Conservation (phyloP, 1,140 invertebrate species). For the Orius insidiosus region DNA sequence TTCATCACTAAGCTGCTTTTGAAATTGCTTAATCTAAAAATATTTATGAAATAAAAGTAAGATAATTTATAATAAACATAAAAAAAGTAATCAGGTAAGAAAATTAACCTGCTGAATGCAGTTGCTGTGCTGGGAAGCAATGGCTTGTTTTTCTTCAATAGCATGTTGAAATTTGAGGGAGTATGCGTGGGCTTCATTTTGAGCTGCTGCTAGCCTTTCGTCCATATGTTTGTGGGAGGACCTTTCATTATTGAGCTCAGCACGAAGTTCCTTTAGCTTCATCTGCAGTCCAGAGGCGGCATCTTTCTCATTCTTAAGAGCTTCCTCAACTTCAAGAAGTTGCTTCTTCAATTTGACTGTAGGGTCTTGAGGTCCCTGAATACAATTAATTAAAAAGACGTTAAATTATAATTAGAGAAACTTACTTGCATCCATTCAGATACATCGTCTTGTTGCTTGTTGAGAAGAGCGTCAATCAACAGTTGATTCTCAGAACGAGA, state of each 20-base stretch:
- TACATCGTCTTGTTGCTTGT: slow-evolving; percentile 59
- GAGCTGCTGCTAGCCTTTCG: slow-evolving; percentile 32
- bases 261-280: slow-evolving; percentile 59
- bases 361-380: slow-evolving; percentile 61
- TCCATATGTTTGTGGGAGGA: slow-evolving; percentile 34
- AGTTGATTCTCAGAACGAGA: slow-evolving; percentile 72
- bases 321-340: slow-evolving; percentile 61
- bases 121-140: slow-evolving; percentile 23
- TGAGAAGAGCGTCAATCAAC: slow-evolving; percentile 69
- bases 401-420: slow-evolving; percentile 7
- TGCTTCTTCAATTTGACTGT: slow-evolving; percentile 71
- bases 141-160: slow-evolving; percentile 31
- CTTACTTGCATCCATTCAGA: slow-evolving; percentile 70
- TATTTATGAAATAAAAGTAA: no score
- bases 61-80: no score
- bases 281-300: slow-evolving; percentile 46
- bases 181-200: slow-evolving; percentile 36
- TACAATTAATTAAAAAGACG: not conserved
- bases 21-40: no score
- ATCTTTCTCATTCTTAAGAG: slow-evolving; percentile 50
- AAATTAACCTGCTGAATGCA: slow-evolving; percentile 26
- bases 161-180: slow-evolving; percentile 40
- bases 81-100: no score
- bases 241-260: slow-evolving; percentile 45
- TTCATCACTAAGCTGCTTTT: no score